Evolutionary conservation across 2,888 invertebrate genomes (phyloP).

Genomic region (Isoperla grammatica): DNA sequence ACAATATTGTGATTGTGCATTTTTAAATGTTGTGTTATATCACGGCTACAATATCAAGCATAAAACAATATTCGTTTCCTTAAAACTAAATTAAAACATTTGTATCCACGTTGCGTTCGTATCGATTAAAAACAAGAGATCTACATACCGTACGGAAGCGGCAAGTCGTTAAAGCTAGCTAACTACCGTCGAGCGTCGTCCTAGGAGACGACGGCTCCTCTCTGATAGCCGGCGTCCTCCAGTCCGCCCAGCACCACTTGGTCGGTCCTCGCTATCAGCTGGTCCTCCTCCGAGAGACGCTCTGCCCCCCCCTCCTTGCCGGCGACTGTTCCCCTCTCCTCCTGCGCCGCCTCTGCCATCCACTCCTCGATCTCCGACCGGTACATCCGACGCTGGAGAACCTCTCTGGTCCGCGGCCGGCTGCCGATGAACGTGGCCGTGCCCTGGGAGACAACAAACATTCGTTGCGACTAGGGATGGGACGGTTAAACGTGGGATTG

Average conservation of each 20-base stretch:
- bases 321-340: constrained; percentile 40
- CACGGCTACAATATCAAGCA: too few relatives aligned
- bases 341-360: constrained; percentile 61
- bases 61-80: too few relatives aligned
- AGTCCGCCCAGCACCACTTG: not conserved
- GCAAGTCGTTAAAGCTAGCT: too few relatives aligned
- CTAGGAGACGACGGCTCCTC: not conserved
- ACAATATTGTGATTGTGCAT: too few relatives aligned
- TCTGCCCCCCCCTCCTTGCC: not conserved
- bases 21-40: too few relatives aligned
- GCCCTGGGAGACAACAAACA: constrained; percentile 40
- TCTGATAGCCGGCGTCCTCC: not conserved
- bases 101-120: too few relatives aligned
- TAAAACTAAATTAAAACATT: too few relatives aligned
- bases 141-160: too few relatives aligned
- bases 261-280: not conserved
- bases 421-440: constrained; percentile 66
- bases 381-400: constrained; percentile 71
- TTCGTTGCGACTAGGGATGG: too few relatives aligned
- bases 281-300: not conserved
- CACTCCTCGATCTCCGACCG: constrained; percentile 67
- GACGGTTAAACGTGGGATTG: too few relatives aligned
- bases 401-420: constrained; percentile 68
- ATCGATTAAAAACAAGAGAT: too few relatives aligned
- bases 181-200: too few relatives aligned